Conservation (phyloP, 2,888 invertebrate genomes). For the Drosophila maculinotata region DNA sequence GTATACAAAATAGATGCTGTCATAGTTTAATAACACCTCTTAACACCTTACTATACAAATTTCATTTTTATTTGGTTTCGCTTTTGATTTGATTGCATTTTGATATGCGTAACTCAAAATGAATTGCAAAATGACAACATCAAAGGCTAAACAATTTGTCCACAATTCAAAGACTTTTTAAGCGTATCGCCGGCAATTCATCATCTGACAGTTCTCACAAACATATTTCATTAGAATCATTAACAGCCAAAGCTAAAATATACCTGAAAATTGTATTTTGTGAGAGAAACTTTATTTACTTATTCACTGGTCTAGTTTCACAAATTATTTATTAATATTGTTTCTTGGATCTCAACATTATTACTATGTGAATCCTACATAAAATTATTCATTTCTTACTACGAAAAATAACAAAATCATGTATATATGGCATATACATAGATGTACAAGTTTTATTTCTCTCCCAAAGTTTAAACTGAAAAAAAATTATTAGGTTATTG, state of each 20-base stretch:
- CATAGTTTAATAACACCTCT: constrained; percentile 52
- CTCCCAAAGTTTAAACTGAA: no score
- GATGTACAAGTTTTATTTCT: no score
- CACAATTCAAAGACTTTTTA: constrained; percentile 24
- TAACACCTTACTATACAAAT: constrained; percentile 15
- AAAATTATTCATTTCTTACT: no score
- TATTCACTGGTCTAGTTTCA: no score
- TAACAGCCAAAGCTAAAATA: neutral
- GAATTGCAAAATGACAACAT: constrained; percentile 55
- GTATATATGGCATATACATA: no score
- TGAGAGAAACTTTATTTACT: no score
- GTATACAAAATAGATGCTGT: constrained; percentile 63
- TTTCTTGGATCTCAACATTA: no score
- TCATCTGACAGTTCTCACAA: constrained; percentile 4
- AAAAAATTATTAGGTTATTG: neutral
- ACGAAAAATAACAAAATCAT: no score
- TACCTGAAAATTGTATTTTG: no score
- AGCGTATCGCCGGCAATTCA: constrained; percentile 57
- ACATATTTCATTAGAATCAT: neutral
- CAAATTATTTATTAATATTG: no score
- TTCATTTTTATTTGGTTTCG: constrained; percentile 10
- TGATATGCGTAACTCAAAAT: constrained; percentile 54
- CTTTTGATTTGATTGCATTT: constrained; percentile 54
- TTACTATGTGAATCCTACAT: no score
- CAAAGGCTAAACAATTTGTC: constrained; percentile 57